Evolutionary conservation across 2,797 vertebrate species (phyloP).

Genomic region (Pseudochromis fuscus): DNA sequence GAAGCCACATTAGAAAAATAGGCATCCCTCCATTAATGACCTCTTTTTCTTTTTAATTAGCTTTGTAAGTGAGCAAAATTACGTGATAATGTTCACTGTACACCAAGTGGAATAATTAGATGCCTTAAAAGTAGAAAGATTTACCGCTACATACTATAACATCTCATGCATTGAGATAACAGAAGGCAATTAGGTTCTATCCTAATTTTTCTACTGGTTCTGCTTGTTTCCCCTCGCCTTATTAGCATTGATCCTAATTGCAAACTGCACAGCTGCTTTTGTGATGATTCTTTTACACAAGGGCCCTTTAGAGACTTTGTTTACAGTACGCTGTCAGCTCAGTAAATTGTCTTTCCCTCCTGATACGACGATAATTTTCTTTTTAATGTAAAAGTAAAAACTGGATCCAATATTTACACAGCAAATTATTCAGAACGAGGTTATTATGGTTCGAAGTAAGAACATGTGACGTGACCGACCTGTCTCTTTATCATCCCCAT

Average conservation of each 20-base stretch:
- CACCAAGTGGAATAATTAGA: constrained; percentile 40
- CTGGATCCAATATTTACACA: constrained; percentile 2
- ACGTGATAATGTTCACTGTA: constrained; percentile 10
- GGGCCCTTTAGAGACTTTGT: constrained; percentile 29
- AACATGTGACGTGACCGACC: constrained; percentile 3
- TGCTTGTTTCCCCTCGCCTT: constrained; percentile 37
- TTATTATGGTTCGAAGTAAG: neutral
- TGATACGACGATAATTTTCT: constrained; percentile 21
- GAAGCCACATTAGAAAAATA: neutral
- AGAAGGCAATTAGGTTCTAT: constrained; percentile 49
- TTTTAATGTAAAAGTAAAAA: constrained; percentile 3
- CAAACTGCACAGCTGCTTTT: constrained; percentile 60
- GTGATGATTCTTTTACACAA: constrained; percentile 44
- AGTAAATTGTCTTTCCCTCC: constrained; percentile 20
- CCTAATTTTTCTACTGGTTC: constrained; percentile 39
- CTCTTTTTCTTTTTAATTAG: neutral
- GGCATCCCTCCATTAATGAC: neutral
- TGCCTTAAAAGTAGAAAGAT: constrained; percentile 32
- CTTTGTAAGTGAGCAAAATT: constrained; percentile 1
- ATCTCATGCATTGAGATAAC: constrained; percentile 44
- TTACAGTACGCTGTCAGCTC: constrained; percentile 30
- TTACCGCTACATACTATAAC: constrained; percentile 20
- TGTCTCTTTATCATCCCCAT: neutral
- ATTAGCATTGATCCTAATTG: constrained; percentile 47
- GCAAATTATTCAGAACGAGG: constrained; percentile 2